These are phyloP conservation scores for Catalaphyllia jardinei DNA, from an alignment of 64 coral and sea anemone genomes.

Conservation along the genomic window DNA sequence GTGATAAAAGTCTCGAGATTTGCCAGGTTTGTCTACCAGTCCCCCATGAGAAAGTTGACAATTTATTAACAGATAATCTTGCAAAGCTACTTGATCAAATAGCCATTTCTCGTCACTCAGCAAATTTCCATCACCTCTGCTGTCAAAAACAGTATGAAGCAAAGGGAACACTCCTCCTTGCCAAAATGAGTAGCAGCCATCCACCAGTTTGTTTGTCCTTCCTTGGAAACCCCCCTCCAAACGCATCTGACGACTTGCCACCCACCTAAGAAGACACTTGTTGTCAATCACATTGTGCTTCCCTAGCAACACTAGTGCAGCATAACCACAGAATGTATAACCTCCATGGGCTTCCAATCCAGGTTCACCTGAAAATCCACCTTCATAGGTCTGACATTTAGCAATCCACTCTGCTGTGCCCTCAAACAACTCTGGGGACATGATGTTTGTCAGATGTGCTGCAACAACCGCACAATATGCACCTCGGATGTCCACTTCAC, in stretches of 20 bases:
- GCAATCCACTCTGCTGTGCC: conserved; percentile 94
- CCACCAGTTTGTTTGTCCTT: conserved; percentile 96
- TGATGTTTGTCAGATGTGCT: conserved; percentile 74
- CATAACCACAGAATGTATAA: conserved; percentile 98
- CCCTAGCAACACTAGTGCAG: conserved; percentile 81
- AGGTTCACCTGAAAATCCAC: conserved; percentile 97
- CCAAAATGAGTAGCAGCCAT: conserved; percentile 99
- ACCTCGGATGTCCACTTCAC: conserved; percentile 97
- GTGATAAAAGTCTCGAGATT: conserved; percentile 96
- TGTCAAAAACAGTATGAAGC: conserved; percentile 81
- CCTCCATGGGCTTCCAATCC: conserved; percentile 98
- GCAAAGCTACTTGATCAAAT: conserved; percentile 96
- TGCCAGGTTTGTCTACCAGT: conserved; percentile 96
- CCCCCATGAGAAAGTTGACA: conserved; percentile 92
- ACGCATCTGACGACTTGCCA: conserved; percentile 83
- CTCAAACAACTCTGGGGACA: conserved; percentile 83
- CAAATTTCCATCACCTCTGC: conserved; percentile 31
- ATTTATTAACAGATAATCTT: conserved; percentile 87
- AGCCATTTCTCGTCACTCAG: conserved; percentile 89
- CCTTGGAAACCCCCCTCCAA: conserved; percentile 97
- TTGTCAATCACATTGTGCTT: conserved; percentile 73
- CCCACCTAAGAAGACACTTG: conserved; percentile 79
- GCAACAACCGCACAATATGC: conserved; percentile 93
- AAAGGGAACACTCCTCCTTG: conserved; percentile 96
- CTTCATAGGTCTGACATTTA: conserved; percentile 95